These are phyloP conservation scores for Salminus brasiliensis DNA, from an alignment of 2,113 vertebrate species.

Conservation along the genomic window DNA sequence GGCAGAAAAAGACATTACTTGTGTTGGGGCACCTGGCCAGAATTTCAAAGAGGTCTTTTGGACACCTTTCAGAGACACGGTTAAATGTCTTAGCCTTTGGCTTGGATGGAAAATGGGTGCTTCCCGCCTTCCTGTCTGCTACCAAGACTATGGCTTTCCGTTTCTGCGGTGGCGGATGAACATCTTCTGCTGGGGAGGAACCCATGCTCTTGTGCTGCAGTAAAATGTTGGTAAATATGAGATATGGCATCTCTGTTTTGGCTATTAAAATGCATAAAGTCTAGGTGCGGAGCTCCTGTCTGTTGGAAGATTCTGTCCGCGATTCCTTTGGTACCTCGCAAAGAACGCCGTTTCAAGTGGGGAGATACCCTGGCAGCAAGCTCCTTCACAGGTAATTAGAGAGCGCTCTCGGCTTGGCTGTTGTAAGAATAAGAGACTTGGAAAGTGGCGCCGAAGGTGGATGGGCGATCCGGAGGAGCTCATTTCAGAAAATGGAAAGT, in stretches of 20 bases:
- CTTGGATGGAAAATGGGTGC: not conserved
- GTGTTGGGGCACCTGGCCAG: constrained; percentile 54
- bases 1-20: constrained; percentile 64
- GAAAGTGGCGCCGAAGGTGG: constrained; percentile 15
- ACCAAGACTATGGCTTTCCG: not conserved
- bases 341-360: constrained; percentile 20
- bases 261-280: constrained; percentile 31
- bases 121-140: not conserved
- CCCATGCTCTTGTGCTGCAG: constrained; percentile 44
- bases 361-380: constrained; percentile 9
- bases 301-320: constrained; percentile 7
- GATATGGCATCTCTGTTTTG: constrained; percentile 21
- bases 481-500: constrained; percentile 63
- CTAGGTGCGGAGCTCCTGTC: not conserved
- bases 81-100: not conserved
- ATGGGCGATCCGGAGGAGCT: constrained; percentile 59
- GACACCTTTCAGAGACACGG: constrained; percentile 63
- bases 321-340: constrained; percentile 28
- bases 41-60: constrained; percentile 35
- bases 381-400: constrained; percentile 30
- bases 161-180: not conserved
- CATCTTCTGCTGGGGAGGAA: not conserved
- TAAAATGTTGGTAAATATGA: constrained; percentile 17
- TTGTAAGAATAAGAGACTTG: constrained; percentile 5
- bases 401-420: constrained; percentile 17